A percentile compares a stretch with the other conserved stretches of the same genome.
Evolutionary conservation across 2,888 invertebrate species (phyloP).

Genomic region (Diploptera punctata): DNA sequence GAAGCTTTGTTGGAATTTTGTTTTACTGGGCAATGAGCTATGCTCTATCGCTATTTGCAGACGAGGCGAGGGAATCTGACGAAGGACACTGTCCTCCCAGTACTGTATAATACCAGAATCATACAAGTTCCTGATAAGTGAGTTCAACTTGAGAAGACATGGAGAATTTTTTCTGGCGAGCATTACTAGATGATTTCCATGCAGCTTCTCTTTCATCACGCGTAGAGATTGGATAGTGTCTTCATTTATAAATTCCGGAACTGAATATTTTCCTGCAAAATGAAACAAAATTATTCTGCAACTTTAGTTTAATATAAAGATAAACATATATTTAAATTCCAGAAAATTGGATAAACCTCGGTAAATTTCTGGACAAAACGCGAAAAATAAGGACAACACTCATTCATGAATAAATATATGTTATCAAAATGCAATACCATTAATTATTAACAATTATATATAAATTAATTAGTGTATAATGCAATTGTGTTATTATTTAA

Average conservation of each 20-base stretch:
- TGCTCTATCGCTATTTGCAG: neutral
- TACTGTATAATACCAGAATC: neutral
- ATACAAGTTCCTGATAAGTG: neutral
- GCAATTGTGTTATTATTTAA: no score
- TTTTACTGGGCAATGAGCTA: neutral
- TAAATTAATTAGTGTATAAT: no score
- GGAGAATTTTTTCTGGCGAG: constrained; percentile 1
- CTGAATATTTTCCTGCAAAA: neutral
- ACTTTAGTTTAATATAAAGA: no score
- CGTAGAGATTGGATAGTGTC: neutral
- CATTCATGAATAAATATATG: no score
- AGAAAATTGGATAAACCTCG: no score
- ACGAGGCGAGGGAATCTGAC: neutral
- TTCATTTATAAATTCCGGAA: neutral
- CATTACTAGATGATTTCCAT: neutral
- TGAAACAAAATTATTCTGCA: no score
- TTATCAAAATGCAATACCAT: no score
- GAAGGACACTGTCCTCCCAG: neutral
- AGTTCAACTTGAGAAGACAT: neutral
- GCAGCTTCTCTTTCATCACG: neutral
- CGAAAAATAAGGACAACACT: no score
- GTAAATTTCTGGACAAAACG: no score
- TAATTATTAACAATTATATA: no score
- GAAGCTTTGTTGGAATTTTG: neutral
- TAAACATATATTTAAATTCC: no score